Conservation (phyloP, 2,888 invertebrate genomes). For the Nomada flava region DNA sequence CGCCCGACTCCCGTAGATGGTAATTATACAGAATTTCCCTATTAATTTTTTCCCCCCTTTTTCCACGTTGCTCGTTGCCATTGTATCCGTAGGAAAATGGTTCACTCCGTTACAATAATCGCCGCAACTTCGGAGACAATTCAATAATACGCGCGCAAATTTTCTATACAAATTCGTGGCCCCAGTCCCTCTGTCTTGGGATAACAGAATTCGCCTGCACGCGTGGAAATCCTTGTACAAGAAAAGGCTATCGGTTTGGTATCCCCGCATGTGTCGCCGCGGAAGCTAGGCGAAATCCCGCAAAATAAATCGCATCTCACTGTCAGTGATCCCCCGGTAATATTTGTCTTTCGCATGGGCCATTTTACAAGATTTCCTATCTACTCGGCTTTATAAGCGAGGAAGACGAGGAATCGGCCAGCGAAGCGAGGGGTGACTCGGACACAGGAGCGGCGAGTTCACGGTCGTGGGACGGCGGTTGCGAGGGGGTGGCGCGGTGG, state of each 20-base stretch:
- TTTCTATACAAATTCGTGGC: background rate
- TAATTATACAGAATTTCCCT: slow-evolving; percentile 35
- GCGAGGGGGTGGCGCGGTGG: slow-evolving; percentile 43
- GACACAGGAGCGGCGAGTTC: slow-evolving; percentile 43
- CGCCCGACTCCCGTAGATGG: slow-evolving; percentile 36
- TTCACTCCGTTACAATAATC: background rate
- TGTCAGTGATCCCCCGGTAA: slow-evolving; percentile 76
- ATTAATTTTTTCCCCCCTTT: background rate
- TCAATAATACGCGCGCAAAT: background rate
- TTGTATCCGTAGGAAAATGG: background rate
- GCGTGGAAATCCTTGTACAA: slow-evolving; percentile 31
- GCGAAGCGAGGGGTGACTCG: slow-evolving; percentile 47
- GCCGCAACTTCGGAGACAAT: too few relatives aligned
- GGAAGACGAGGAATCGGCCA: slow-evolving; percentile 67
- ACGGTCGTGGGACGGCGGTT: slow-evolving; percentile 46
- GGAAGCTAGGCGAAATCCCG: slow-evolving; percentile 63
- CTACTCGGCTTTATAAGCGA: slow-evolving; percentile 75
- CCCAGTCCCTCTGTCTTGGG: background rate
- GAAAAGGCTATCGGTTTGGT: slow-evolving; percentile 52
- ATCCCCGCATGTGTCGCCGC: slow-evolving; percentile 55
- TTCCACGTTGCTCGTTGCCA: slow-evolving; percentile 1
- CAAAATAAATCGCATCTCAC: slow-evolving; percentile 75
- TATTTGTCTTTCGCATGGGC: slow-evolving; percentile 78
- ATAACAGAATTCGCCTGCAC: slow-evolving; percentile 32
- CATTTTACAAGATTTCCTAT: slow-evolving; percentile 82